phyloP scores from a whole-genome alignment of 2,888 invertebrate species.

The Microctonus aethiopoides region DNA sequence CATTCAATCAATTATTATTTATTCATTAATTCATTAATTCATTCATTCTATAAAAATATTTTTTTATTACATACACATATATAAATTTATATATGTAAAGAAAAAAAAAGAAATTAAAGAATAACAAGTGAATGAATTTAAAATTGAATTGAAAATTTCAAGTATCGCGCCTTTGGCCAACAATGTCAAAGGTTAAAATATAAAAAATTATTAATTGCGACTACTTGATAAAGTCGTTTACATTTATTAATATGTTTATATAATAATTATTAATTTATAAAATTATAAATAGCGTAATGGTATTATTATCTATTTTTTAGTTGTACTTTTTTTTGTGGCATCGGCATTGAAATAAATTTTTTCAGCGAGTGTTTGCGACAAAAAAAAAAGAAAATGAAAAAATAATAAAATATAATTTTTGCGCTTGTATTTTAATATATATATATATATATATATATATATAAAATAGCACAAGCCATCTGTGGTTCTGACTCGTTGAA shows the following conservation, averaged over 20 bases:
- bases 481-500: not conserved
- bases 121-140: not conserved
- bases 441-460: too few relatives aligned
- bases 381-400: not conserved
- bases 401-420: not conserved
- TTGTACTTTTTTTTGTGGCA: not conserved
- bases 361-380: not conserved
- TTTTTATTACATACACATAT: not conserved
- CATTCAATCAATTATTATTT: not conserved
- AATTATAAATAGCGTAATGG: not conserved
- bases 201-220: slow-evolving; percentile 6
- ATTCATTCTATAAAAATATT: not conserved
- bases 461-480: not conserved
- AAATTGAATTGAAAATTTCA: not conserved
- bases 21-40: too few relatives aligned
- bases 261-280: not conserved
- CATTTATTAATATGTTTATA: not conserved
- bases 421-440: not conserved
- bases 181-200: not conserved
- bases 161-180: slow-evolving; percentile 25
- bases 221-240: slow-evolving; percentile 4
- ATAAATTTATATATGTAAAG: too few relatives aligned
- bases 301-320: not conserved
- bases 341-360: not conserved
- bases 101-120: not conserved